A percentile compares a stretch with the other conserved stretches of the same genome.
These are phyloP conservation scores for Limulus polyphemus DNA, from an alignment of 2,888 invertebrate genomes.

Conservation along the genomic window DNA sequence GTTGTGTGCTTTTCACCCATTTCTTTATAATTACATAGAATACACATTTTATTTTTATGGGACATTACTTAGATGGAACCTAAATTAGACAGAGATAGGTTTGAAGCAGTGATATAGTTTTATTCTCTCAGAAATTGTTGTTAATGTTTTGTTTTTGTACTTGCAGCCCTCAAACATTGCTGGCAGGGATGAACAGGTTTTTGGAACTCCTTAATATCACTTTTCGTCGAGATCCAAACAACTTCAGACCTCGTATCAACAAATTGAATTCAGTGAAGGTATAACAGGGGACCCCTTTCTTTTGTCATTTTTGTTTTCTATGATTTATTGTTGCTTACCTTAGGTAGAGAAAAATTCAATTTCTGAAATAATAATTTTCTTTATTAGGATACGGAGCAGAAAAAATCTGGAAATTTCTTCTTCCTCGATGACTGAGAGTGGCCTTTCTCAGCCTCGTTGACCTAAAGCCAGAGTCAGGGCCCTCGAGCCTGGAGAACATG, in stretches of 20 bases:
- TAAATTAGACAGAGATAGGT: no score
- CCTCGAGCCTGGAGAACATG: no score
- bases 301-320: constrained; percentile 1
- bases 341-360: neutral
- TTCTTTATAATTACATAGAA: no score
- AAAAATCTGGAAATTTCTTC: constrained; percentile 93
- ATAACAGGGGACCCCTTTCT: constrained; percentile 14
- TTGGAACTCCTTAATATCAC: constrained; percentile 90
- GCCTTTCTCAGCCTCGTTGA: no score
- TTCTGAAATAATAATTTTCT: constrained; percentile 27
- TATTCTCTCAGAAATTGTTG: constrained; percentile 3
- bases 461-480: no score
- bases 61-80: no score
- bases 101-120: neutral
- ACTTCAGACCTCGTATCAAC: constrained; percentile 95
- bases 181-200: constrained; percentile 97
- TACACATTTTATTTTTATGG: no score
- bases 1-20: no score
- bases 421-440: constrained; percentile 75
- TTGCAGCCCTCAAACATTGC: constrained; percentile 26
- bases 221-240: constrained; percentile 96
- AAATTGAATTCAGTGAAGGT: constrained; percentile 92
- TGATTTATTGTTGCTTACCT: neutral
- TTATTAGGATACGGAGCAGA: constrained; percentile 83
- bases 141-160: constrained; percentile 1